Percentiles rank a stretch among this genome's conserved stretches.
Evolutionary conservation across 2,888 invertebrate species (phyloP).

Genomic region (Pseudanteris insignis): DNA sequence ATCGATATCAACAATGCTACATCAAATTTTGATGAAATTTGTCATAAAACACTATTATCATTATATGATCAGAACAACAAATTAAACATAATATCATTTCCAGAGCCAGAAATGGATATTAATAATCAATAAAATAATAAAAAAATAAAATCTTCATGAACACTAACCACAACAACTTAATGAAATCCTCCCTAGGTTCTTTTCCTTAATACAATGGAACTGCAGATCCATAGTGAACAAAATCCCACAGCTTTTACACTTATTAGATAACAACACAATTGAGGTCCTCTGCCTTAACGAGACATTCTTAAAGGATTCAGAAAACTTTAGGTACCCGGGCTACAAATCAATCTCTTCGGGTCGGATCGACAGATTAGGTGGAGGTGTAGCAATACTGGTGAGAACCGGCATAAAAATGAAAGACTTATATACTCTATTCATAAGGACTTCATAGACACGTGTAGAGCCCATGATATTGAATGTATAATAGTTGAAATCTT

Average conservation of each 20-base stretch:
- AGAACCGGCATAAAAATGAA: neutral
- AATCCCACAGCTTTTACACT: neutral
- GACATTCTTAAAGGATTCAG: neutral
- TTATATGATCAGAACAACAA: no score
- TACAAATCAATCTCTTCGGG: neutral
- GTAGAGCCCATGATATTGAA: neutral
- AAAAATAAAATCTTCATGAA: no score
- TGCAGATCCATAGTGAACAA: slow-evolving; percentile 5
- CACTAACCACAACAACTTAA: no score
- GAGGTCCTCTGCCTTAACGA: slow-evolving; percentile 8
- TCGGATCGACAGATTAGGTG: neutral
- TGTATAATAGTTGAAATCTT: neutral
- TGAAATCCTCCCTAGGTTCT: no score
- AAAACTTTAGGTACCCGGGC: neutral
- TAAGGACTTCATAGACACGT: neutral
- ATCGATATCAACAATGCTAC: no score
- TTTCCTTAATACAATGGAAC: slow-evolving; percentile 5
- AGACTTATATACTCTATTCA: neutral
- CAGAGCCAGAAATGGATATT: no score
- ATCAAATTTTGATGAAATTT: no score
- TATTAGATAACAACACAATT: neutral
- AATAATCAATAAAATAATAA: no score
- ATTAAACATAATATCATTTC: no score
- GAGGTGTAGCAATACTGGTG: slow-evolving; percentile 7
- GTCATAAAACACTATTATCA: no score